These are phyloP conservation scores for Tromatobia lineatoria DNA, from an alignment of 2,888 invertebrate species.

Conservation along the genomic window DNA sequence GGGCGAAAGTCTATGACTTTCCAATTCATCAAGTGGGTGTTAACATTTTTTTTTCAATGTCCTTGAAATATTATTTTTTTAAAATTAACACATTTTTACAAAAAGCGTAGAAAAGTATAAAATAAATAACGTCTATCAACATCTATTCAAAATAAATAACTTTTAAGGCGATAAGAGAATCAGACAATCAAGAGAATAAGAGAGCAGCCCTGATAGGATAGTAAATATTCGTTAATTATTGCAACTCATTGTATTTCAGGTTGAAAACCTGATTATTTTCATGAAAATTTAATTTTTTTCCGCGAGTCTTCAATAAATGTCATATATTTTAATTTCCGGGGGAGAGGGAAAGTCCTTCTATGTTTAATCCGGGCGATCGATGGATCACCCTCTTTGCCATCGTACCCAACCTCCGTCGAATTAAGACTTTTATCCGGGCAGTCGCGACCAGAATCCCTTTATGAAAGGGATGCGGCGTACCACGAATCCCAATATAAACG, in stretches of 20 bases:
- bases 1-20: too few species aligned
- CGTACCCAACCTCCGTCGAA: constrained; percentile 50
- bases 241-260: background rate
- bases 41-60: too few species aligned
- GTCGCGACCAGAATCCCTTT: constrained; percentile 66
- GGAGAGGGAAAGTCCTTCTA: background rate
- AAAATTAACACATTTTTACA: too few species aligned
- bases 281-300: background rate
- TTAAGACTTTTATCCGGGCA: constrained; percentile 69
- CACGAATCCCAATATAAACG: constrained; percentile 67
- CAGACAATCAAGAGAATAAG: too few species aligned
- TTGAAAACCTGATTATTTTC: background rate
- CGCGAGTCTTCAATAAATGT: background rate
- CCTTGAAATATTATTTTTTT: too few species aligned
- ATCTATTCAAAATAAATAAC: too few species aligned
- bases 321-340: background rate
- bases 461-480: constrained; percentile 67
- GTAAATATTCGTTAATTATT: background rate
- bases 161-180: too few species aligned
- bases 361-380: constrained; percentile 10
- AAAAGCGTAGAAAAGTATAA: too few species aligned
- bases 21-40: too few species aligned
- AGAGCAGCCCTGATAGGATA: too few species aligned
- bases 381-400: constrained; percentile 10
- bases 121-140: too few species aligned